phyloP scores from a whole-genome alignment of 2,888 invertebrate species.

The Ennomos erosarius region DNA sequence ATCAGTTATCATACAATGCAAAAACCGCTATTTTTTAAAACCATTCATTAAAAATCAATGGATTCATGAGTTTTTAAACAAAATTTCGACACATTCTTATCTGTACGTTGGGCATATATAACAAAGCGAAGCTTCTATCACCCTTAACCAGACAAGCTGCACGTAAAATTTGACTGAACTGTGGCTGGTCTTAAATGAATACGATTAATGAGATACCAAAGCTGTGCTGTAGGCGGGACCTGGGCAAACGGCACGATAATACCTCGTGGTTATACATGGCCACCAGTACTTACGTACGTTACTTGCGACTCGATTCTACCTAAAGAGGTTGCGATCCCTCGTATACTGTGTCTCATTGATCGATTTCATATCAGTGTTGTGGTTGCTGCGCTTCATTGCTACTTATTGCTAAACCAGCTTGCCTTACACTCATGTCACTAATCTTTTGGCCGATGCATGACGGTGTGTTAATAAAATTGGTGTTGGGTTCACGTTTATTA shows the following conservation, averaged over 20 bases:
- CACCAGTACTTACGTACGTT: background rate
- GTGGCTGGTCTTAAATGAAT: slow-evolving; percentile 9
- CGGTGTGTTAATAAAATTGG: slow-evolving; percentile 2
- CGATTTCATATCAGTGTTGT: slow-evolving; percentile 8
- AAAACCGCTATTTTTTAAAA: background rate
- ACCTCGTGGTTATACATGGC: background rate
- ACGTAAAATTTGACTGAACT: background rate
- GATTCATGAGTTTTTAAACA: background rate
- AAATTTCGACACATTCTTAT: background rate
- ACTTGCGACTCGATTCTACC: no score
- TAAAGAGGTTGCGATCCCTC: background rate
- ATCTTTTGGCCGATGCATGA: slow-evolving; percentile 11
- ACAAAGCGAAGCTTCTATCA: slow-evolving; percentile 17
- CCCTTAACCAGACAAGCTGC: slow-evolving; percentile 2
- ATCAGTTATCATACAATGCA: background rate
- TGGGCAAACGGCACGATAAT: background rate
- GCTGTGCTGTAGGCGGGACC: background rate
- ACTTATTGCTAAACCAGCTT: slow-evolving; percentile 12
- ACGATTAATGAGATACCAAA: slow-evolving; percentile 11
- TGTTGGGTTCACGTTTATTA: slow-evolving; percentile 4
- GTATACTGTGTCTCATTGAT: slow-evolving; percentile 8
- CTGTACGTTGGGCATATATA: background rate
- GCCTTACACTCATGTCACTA: slow-evolving; percentile 3
- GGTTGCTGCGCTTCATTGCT: slow-evolving; percentile 10
- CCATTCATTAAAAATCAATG: no score